Evolutionary conservation across 2,888 invertebrate genomes (phyloP), one percentile per base, ranked within the genome.

Genomic region (Vesta saturnalis): DNA sequence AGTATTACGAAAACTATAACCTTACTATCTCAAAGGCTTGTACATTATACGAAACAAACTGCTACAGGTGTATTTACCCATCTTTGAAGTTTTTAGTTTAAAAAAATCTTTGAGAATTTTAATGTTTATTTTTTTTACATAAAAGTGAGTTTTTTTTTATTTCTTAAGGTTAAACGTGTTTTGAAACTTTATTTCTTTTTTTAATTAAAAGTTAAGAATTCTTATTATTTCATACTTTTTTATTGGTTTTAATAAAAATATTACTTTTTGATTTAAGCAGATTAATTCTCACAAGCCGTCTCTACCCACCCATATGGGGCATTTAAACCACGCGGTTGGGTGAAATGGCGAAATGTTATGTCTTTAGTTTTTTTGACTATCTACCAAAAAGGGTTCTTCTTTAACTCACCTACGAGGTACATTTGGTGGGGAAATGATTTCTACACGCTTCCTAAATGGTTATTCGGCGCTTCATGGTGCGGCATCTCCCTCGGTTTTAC

Each of bases 231-330:
- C 12, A 43, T 43, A 43, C 43, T 43, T 43, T 43, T 43, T 43
- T 43, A 43, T 43, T 43, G 43, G 43, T 43, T 43, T 6, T 43
- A 47, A 47, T 47, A 47, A 47, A 47, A 47, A 47, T 14, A 47
- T 47, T 47, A 47, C 47, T 47, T 47, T 47, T 47, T 16, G 47
- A 47, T 47, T 47, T 47, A 47, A 47, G 2, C 43, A 43, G 2
- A 12, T 43, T 43, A 43, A 43, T 43, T 43, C 43, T n/a, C 43
- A 43, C 10, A 43, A 43, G 43, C 43, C 43, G 10, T 43, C n/a
- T 43, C 43, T 43, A 3, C 43, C 43, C 14, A 43, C 43, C 43
- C 14, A 43, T 43, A 43, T 14, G 43, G 2, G 14, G 43, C 43
- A 43, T 43, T 12, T 43, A 43, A 8, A 10, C 43, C 8, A 43